Base-by-base conservation (phyloP, 2,113 vertebrate genomes). In the Accipiter cooperii region DNA sequence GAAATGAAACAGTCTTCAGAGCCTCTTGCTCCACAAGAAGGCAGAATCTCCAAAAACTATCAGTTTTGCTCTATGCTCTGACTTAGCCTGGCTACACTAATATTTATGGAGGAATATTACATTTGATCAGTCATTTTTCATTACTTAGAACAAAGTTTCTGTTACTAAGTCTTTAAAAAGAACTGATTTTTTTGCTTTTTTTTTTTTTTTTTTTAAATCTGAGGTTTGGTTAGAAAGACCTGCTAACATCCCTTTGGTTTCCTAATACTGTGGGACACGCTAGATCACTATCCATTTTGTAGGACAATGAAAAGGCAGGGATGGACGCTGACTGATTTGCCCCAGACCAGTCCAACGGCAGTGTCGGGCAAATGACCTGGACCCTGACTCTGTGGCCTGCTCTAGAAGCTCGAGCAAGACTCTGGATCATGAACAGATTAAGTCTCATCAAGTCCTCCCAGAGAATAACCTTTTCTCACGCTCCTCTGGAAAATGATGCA, bases 231-330 rank as follows among this genome's bases (percentile, higher is more conserved):
- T 89, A 51, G 26, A 89, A 82, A 75, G 57, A 79, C 5, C 2
- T 64, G 20, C 8, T 20, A 42, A 63, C 34, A n/a, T 36, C 33
- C 11, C 7, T 54, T 84, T 0, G 0, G 13, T 65, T 87, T 82
- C 34, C n/a, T 40, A 63, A 7, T 51, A 20, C 60, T 0, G 0
- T 46, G 55, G 31, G 19, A 75, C 16, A 18, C 19, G 47, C 16
- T 25, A 16, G 51, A 34, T 54, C n/a, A 26, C 20, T 65, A 4
- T 31, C 29, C 1, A 0, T 47, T 64, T n/a, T 40, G 34, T 44
- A 47, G 69, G 40, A 16, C 29, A 54, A 4, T 8, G 52, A 38
- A 82, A 28, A 0, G 1, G 15, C n/a, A 64, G 42, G 31, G 34
- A 5, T 29, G 36, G 60, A 54, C 42, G 25, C 31, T 29, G 21